Evolutionary conservation across 2,888 invertebrate species (phyloP).

Genomic region (Magallana nippona): DNA sequence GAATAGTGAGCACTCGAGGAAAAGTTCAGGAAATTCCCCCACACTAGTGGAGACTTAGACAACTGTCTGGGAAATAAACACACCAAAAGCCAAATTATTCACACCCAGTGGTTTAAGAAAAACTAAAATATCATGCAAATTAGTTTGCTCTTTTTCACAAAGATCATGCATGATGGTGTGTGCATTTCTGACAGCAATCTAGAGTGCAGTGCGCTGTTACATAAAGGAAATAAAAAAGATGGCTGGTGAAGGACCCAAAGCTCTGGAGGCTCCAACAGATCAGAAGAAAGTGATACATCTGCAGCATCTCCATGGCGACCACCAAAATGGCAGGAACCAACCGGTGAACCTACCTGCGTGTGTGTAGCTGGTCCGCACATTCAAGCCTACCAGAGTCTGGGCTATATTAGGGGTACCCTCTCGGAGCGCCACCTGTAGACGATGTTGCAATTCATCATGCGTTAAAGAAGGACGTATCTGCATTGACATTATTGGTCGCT

Average conservation of each 20-base stretch:
- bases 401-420: slow-evolving; percentile 70
- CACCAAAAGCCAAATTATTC: background rate
- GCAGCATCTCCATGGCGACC: slow-evolving; percentile 24
- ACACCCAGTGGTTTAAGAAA: background rate
- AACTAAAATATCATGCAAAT: background rate
- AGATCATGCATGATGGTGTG: slow-evolving; percentile 7
- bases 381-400: slow-evolving; percentile 67
- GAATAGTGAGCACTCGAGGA: slow-evolving; percentile 20
- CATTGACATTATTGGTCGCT: slow-evolving; percentile 60
- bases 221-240: slow-evolving; percentile 14
- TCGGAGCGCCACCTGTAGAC: slow-evolving; percentile 69
- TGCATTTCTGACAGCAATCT: slow-evolving; percentile 33
- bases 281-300: slow-evolving; percentile 2
- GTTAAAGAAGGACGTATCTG: slow-evolving; percentile 62
- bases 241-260: slow-evolving; percentile 30
- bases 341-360: slow-evolving; percentile 69
- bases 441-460: slow-evolving; percentile 70
- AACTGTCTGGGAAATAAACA: slow-evolving; percentile 2
- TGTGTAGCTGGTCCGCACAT: slow-evolving; percentile 72
- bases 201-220: slow-evolving; percentile 24
- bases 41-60: slow-evolving; percentile 2
- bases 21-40: background rate
- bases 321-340: slow-evolving; percentile 22
- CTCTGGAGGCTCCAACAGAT: slow-evolving; percentile 18
- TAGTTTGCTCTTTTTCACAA: background rate